Percentiles rank a stretch among this genome's conserved stretches.
Evolutionary conservation across 2,797 vertebrate genomes (phyloP).

Genomic region (Smutsia gigantea): DNA sequence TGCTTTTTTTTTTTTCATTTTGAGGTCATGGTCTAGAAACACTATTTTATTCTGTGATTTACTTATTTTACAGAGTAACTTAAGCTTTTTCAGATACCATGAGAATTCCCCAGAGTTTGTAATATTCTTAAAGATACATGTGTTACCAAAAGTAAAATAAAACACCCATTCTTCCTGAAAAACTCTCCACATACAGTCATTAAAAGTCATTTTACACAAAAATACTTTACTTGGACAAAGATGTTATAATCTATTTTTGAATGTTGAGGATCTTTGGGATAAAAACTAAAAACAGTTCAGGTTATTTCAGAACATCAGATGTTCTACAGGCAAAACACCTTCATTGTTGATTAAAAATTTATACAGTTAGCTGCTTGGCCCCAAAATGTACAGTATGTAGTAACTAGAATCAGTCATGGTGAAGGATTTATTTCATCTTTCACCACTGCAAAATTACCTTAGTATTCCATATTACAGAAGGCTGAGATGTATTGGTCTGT

Average conservation of each 20-base stretch:
- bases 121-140: not conserved
- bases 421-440: not conserved
- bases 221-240: not conserved
- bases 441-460: not conserved
- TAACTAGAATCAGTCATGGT: not conserved
- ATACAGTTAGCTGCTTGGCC: not conserved
- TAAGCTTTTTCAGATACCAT: not conserved
- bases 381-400: not conserved
- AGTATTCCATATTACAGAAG: not conserved
- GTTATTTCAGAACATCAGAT: slow-evolving; percentile 15
- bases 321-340: not conserved
- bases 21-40: not conserved
- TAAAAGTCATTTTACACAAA: not conserved
- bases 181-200: not conserved
- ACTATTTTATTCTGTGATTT: not conserved
- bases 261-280: not conserved
- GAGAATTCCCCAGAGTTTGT: not conserved
- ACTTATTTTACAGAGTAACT: not conserved
- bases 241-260: not conserved
- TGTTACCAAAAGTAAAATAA: not conserved
- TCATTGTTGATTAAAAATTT: not conserved
- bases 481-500: not conserved
- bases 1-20: not conserved
- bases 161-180: not conserved
- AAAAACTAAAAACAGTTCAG: not conserved